Percentiles rank a stretch among this genome's conserved stretches.
These are phyloP conservation scores for Leptobrachium leishanense DNA, from an alignment of 2,113 vertebrate genomes.

Conservation along the genomic window DNA sequence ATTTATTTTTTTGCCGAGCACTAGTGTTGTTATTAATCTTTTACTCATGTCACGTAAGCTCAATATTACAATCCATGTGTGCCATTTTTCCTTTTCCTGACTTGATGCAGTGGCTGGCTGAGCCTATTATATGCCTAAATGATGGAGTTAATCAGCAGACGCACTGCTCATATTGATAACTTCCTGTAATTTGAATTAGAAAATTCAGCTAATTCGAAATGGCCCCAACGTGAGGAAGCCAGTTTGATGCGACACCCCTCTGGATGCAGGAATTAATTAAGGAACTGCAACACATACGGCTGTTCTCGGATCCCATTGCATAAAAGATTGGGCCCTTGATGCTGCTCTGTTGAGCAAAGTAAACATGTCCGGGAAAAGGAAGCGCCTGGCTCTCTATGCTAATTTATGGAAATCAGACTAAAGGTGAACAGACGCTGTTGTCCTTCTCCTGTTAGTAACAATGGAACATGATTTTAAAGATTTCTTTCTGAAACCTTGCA, in stretches of 20 bases:
- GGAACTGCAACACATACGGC: constrained; percentile 50
- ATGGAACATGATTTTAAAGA: not conserved
- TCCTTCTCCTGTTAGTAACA: not conserved
- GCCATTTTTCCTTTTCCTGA: constrained; percentile 8
- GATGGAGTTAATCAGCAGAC: constrained; percentile 58
- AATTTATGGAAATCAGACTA: constrained; percentile 76
- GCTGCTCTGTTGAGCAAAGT: constrained; percentile 64
- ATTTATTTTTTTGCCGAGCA: no score
- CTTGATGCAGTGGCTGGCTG: constrained; percentile 43
- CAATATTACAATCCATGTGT: constrained; percentile 15
- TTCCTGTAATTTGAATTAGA: constrained; percentile 64
- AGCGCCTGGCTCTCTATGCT: constrained; percentile 66
- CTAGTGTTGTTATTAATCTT: constrained; percentile 2
- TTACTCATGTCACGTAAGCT: constrained; percentile 10
- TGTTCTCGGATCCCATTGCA: constrained; percentile 48
- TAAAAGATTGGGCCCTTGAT: constrained; percentile 51
- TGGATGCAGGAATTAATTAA: constrained; percentile 64
- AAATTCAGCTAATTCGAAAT: constrained; percentile 65
- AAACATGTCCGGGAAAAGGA: constrained; percentile 64
- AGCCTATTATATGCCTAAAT: constrained; percentile 55
- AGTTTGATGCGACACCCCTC: constrained; percentile 59
- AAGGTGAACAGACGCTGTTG: constrained; percentile 63
- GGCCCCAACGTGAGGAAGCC: constrained; percentile 44
- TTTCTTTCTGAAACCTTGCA: no score
- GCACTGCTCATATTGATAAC: constrained; percentile 61